Percentiles rank a stretch among this genome's conserved stretches.
Evolutionary conservation across 2,888 invertebrate genomes (phyloP).

Genomic region (Dilophus febrilis): DNA sequence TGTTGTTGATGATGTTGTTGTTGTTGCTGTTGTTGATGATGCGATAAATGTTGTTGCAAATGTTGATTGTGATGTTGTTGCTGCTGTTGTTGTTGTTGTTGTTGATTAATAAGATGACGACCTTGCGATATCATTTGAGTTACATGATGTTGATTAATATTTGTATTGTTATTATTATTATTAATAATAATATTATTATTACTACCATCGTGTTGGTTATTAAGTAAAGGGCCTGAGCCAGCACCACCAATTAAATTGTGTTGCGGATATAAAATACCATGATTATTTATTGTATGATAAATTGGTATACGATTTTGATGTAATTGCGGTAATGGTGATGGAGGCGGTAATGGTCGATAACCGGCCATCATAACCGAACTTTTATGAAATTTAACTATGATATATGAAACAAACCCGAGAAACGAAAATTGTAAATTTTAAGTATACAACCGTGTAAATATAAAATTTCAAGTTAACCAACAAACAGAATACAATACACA

Average conservation of each 20-base stretch:
- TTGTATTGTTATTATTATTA: conserved; percentile 17
- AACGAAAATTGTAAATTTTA: no score
- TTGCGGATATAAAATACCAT: conserved; percentile 29
- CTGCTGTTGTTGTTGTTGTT: conserved; percentile 6
- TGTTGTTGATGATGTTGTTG: conserved; percentile 16
- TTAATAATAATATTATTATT: conserved; percentile 3
- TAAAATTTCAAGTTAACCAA: no score
- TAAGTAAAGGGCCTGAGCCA: no score
- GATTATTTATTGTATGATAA: conserved; percentile 24
- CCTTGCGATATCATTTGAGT: no score
- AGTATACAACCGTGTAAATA: no score
- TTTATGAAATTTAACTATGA: no score
- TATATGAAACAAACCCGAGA: no score
- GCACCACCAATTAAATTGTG: no score
- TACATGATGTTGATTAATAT: no score
- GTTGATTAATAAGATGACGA: no score
- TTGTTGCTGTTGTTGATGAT: conserved; percentile 10
- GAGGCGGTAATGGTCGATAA: conserved; percentile 19
- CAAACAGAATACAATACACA: no score
- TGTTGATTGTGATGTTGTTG: no score
- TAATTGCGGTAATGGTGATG: conserved; percentile 13
- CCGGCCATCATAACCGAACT: conserved; percentile 12
- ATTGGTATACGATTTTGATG: conserved; percentile 16
- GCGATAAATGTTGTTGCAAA: conserved; percentile 5
- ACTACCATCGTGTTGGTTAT: conserved; percentile 25